phyloP scores from a whole-genome alignment of 2,797 vertebrate species.

The Chaunax sp. region DNA sequence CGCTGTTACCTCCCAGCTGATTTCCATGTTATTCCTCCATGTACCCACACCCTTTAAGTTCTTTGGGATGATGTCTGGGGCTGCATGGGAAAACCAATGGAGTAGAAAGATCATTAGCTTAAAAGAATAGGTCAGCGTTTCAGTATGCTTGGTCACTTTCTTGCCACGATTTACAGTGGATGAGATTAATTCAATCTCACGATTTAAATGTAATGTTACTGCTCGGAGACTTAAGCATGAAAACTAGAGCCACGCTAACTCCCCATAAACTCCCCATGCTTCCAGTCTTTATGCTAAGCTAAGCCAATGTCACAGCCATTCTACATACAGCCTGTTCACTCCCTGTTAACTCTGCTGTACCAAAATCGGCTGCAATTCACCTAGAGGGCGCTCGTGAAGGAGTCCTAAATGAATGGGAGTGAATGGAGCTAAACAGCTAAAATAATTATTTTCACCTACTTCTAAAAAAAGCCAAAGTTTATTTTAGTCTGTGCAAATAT shows the following conservation, averaged over 20 bases:
- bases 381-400: no score
- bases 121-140: neutral
- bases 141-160: rapidly evolving
- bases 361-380: no score
- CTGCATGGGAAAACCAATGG: slow-evolving; percentile 76
- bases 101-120: slow-evolving; percentile 1
- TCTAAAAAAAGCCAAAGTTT: no score
- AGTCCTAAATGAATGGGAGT: no score
- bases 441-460: no score
- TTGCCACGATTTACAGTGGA: neutral
- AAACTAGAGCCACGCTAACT: neutral
- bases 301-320: no score
- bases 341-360: no score
- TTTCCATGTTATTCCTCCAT: slow-evolving; percentile 98
- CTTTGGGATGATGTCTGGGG: slow-evolving; percentile 92
- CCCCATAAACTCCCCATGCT: neutral
- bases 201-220: neutral
- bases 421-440: no score
- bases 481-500: no score
- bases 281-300: neutral
- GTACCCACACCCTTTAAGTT: slow-evolving; percentile 92
- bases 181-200: neutral
- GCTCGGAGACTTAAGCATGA: neutral
- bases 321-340: no score
- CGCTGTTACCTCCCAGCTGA: slow-evolving; percentile 93